phyloP scores from a whole-genome alignment of 2,888 invertebrate genomes.

The Cetonia aurata region DNA sequence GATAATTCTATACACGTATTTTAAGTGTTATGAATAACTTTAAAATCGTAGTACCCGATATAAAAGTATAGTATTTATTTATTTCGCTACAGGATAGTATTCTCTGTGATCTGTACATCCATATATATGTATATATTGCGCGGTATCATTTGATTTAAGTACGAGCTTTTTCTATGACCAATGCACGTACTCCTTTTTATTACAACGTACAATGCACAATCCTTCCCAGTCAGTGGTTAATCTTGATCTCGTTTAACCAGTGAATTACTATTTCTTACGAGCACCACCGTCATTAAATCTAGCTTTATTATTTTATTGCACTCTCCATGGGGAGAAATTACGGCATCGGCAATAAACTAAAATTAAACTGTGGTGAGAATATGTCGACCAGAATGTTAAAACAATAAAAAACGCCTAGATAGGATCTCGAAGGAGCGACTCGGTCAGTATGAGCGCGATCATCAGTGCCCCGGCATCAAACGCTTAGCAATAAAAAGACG shows the following conservation, averaged over 20 bases:
- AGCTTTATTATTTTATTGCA: slow-evolving; percentile 41
- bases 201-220: not conserved
- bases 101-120: too few species aligned
- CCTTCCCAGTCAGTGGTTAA: slow-evolving; percentile 27
- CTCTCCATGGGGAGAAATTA: slow-evolving; percentile 37
- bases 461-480: slow-evolving; percentile 35
- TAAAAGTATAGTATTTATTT: too few species aligned
- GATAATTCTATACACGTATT: too few species aligned
- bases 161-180: too few species aligned
- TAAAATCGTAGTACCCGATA: too few species aligned
- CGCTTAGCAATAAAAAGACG: slow-evolving; percentile 35
- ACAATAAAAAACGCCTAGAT: slow-evolving; percentile 46
- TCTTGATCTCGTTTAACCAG: slow-evolving; percentile 38
- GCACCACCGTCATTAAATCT: slow-evolving; percentile 36
- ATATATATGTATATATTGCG: too few species aligned
- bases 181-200: not conserved
- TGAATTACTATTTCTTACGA: slow-evolving; percentile 38
- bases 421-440: slow-evolving; percentile 34
- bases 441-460: slow-evolving; percentile 22
- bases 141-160: too few species aligned
- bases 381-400: slow-evolving; percentile 43
- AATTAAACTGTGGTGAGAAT: slow-evolving; percentile 41
- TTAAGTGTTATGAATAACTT: too few species aligned
- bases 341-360: slow-evolving; percentile 43
- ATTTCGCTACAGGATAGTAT: too few species aligned